Base-by-base conservation (phyloP, 1,140 invertebrate species). In the Aleiodes sp. region DNA sequence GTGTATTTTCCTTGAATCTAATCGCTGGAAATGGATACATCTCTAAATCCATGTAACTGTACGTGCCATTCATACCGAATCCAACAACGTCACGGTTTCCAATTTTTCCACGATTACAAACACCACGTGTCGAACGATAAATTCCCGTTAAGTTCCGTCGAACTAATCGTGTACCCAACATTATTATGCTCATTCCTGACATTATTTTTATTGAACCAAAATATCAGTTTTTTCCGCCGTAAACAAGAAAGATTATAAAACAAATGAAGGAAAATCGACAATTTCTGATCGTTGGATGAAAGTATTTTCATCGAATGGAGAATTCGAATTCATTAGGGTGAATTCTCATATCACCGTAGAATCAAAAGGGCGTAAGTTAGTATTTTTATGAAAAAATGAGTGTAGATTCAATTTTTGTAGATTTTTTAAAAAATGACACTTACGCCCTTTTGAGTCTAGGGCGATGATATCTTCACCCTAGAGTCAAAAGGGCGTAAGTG, bases 81-180 rank as follows among this genome's bases (percentile, higher is more conserved):
- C 91, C 91, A 63, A 93, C 91, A 24, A 91, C 87, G 78, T 93
- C 91, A 62, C 92, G 82, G 52, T 88, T 89, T 61, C 91, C 92
- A 16, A 75, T 68, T 62, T 64, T 78, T 0, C 21, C 35, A 8
- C 70, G 65, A 41, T 75, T 73, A 56, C 56, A 56, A 57, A 76
- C 52, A 37, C 29, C 24, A 19, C 39, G 59, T 63, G 37, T 16
- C n/a, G 21, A 37, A n/a, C n/a, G 21, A 64, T 63, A 19, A 10
- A 33, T 39, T 4, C 52, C 12, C 7, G 26, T 21, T 21, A 28
- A 6, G 24, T 16, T n/a, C 16, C 10, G 21, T 39, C 16, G 59
- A 9, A 67, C 19, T 67, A 60, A 31, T 6, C 52, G 33, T 63
- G 31, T 59, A 6, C 12, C 16, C 14, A 59, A 26, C 56, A 59